A percentile compares a stretch with the other conserved stretches of the same genome.
These are phyloP conservation scores for Eubasilissa splendida DNA, from an alignment of 2,888 invertebrate species.

Conservation along the genomic window DNA sequence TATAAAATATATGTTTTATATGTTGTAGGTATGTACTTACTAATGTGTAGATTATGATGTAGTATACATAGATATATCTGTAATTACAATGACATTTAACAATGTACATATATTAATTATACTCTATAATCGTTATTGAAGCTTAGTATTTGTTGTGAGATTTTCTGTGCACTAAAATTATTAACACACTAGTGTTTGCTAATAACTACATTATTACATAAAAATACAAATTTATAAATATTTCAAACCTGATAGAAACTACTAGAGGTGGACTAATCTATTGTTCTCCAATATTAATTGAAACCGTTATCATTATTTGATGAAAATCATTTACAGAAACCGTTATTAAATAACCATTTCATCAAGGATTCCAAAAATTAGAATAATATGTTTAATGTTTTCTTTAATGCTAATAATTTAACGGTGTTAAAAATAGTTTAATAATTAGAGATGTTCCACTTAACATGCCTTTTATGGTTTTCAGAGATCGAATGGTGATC, in stretches of 20 bases:
- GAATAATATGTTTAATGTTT: too few species aligned
- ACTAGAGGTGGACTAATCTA: not conserved
- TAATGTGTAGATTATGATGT: conserved; percentile 28
- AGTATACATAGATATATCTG: conserved; percentile 7
- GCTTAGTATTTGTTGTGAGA: conserved; percentile 74
- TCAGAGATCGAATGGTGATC: too few species aligned
- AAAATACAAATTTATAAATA: not conserved
- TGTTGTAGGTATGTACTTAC: conserved; percentile 13
- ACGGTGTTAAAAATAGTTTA: too few species aligned
- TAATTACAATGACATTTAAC: conserved; percentile 18
- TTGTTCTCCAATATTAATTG: too few species aligned
- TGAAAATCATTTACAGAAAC: too few species aligned
- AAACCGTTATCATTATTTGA: too few species aligned
- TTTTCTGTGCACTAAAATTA: conserved; percentile 56
- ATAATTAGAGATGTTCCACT: too few species aligned
- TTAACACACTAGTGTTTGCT: conserved; percentile 3
- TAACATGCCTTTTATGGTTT: too few species aligned
- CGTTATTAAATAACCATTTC: too few species aligned
- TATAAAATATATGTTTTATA: conserved; percentile 1
- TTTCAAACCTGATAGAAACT: not conserved
- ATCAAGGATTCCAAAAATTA: too few species aligned
- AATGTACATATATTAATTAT: not conserved
- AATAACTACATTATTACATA: conserved; percentile 19
- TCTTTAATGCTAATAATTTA: too few species aligned
- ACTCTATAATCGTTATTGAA: not conserved